Evolutionary conservation across 2,888 invertebrate species (phyloP), one percentile per base, ranked within the genome.

Genomic region (Rhyacophila evoluta): DNA sequence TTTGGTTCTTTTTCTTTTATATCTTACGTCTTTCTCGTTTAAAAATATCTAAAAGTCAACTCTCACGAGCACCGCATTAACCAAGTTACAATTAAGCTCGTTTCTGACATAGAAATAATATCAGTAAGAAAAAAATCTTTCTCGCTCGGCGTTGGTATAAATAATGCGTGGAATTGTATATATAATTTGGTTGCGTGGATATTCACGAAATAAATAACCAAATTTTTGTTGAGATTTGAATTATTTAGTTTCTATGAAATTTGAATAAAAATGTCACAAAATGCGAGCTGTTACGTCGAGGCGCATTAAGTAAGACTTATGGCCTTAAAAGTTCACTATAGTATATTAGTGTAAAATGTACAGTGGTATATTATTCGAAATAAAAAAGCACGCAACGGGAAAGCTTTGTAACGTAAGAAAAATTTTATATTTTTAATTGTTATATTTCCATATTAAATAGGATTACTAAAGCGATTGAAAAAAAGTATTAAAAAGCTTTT

Each of bases 181-280:
- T 55, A 55, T 25, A 19, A 10, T 19, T 19, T 10, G 8, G 8
- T 55, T 55, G 55, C 55, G 55, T 55, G 55, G 12, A 55, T 55
- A 55, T 19, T 4, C 6, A 15, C 55, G 19, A 5, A 10, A 19
- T 19, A 55, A 55, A 55, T 55, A n/a, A n/a, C 55, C 55, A 55
- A 55, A 19, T 55, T 55, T 25, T 19, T 19, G 55, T 19, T 55
- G 19, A 19, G 25, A 55, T 55, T 55, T 25, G 55, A 55, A 55
- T 55, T 55, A 55, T 55, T 55, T 55, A 55, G 55, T 55, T 55
- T 55, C 55, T 19, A 25, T 55, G 19, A 55, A 55, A 55, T 55
- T 55, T 55, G 55, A 55, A 55, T 55, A 55, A 55, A 55, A 55
- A 55, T 55, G 55, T 55, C 55, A 55, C 55, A 55, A 55, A 55